Evolutionary conservation across 2,888 invertebrate species (phyloP), one percentile per base, ranked within the genome.

Genomic region (Ectobius pallidus): DNA sequence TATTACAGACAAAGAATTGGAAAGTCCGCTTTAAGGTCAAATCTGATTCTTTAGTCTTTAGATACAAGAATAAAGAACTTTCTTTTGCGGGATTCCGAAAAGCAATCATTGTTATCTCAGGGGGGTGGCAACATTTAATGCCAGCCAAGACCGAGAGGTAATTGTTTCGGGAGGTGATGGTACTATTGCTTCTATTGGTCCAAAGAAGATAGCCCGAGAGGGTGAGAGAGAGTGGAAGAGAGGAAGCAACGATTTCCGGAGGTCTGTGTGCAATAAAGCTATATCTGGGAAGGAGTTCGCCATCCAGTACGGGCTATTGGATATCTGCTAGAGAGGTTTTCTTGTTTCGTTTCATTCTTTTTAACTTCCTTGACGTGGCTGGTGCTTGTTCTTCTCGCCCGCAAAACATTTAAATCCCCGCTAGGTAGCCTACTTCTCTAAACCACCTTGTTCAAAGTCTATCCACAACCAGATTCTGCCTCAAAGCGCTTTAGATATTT

Each of bases 81-180:
- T 52, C 25, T 52, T 25, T 52, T 52, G 22, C 9, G 20, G 39
- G 42, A 39, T 58, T 58, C 11, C 27, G 32, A n/a, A 58, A 58
- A 58, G 58, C 58, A 58, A 58, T 58, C 32, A 32, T 58, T 58
- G 58, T 58, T 58, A 58, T 58, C 58, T 58, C 30, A 4, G 25
- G 30, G 9, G 7, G n/a, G 30, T 30, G 58, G 58, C 58, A 58
- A 1, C 32, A 25, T 58, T 30, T 58, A 58, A 58, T 58, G 58
- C 30, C 30, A 9, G 3, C 58, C n/a, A 58, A 52, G 32, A 58
- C 30, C 27, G 6, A 1, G 58, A 30, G 58, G 58, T 58, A 58
- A 58, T 58, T 58, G 58, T 58, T 58, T 58, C 58, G 46, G 14
- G 30, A 30, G 58, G 58, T 58, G 32, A 58, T 30, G 58, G 58